Evolutionary conservation across 2,113 vertebrate species (phyloP).

Genomic region (Pelusios castaneus): DNA sequence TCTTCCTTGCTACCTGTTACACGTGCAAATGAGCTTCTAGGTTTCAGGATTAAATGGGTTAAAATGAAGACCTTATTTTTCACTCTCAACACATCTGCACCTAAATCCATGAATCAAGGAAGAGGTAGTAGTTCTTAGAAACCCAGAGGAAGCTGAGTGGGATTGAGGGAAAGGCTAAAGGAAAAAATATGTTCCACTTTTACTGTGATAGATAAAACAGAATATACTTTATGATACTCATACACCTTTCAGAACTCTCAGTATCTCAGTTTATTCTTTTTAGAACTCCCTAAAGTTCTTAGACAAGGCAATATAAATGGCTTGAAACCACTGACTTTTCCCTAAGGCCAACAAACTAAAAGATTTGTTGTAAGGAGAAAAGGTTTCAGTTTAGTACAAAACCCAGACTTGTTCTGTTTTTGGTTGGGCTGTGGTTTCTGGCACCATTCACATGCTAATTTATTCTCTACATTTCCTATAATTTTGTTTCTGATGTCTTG

Average conservation of each 20-base stretch:
- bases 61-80: slow-evolving; percentile 10
- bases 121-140: background rate
- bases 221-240: background rate
- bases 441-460: slow-evolving; percentile 15
- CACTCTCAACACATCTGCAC: background rate
- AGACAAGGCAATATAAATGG: fast-evolving
- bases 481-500: slow-evolving; percentile 51
- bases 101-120: background rate
- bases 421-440: background rate
- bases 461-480: slow-evolving; percentile 37
- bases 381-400: background rate
- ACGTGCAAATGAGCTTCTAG: background rate
- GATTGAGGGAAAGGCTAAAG: background rate
- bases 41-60: background rate
- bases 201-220: background rate
- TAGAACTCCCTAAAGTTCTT: background rate
- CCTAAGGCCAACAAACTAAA: background rate
- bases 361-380: background rate
- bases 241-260: background rate
- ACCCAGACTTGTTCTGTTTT: background rate
- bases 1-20: background rate
- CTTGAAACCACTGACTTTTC: background rate
- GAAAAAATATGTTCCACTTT: background rate
- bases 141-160: background rate
- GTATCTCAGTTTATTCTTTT: background rate